Evolutionary conservation across 1,140 invertebrate species (phyloP).

Genomic region (Pseudachorutes palmiensis): DNA sequence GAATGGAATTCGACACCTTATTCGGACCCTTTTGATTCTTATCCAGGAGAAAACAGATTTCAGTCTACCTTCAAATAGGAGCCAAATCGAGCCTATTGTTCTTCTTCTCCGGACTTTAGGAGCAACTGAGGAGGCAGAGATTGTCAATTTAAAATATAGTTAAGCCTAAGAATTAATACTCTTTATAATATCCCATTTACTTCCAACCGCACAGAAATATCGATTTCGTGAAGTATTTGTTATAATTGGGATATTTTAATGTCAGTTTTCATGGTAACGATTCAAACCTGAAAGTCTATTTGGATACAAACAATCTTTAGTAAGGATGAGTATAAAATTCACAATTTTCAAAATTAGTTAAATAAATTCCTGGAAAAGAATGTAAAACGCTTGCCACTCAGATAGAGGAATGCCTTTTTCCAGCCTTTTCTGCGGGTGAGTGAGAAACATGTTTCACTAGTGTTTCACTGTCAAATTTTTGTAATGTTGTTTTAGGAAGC

Average conservation of each 20-base stretch:
- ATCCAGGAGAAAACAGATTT: slow-evolving; percentile 33
- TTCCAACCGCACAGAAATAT: neutral
- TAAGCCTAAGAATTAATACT: neutral
- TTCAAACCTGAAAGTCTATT: neutral
- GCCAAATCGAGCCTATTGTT: neutral
- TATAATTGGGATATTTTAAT: neutral
- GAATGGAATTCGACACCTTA: slow-evolving; percentile 35
- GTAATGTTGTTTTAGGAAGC: no score
- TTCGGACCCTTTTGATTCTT: slow-evolving; percentile 25
- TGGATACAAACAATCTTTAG: neutral
- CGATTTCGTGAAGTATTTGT: neutral
- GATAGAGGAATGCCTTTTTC: no score
- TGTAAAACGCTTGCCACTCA: no score
- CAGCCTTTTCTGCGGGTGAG: no score
- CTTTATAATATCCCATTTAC: no score
- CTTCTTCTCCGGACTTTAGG: neutral
- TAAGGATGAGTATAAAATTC: no score
- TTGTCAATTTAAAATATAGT: neutral
- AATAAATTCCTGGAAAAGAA: no score
- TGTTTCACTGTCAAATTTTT: no score
- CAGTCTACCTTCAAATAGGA: slow-evolving; percentile 27
- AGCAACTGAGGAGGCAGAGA: neutral
- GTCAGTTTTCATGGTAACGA: neutral
- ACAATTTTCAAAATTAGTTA: no score
- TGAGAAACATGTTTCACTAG: no score